Evolutionary conservation across 2,888 invertebrate species (phyloP).

Genomic region (Hylaea fasciaria): DNA sequence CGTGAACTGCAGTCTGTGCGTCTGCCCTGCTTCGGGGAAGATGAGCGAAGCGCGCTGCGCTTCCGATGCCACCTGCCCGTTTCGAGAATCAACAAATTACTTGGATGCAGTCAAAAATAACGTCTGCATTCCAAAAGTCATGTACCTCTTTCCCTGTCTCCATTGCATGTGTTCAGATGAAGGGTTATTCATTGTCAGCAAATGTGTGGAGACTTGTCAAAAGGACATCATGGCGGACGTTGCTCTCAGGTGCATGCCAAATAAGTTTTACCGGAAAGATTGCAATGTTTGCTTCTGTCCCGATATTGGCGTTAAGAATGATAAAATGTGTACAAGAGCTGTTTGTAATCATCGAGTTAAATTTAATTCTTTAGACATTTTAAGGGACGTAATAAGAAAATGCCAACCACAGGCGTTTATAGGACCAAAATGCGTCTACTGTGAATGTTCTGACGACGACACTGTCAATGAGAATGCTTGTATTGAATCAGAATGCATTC

Average conservation of each 20-base stretch:
- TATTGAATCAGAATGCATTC: slow-evolving; percentile 64
- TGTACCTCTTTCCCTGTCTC: slow-evolving; percentile 71
- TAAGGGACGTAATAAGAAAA: slow-evolving; percentile 46
- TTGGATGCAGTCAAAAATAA: slow-evolving; percentile 50
- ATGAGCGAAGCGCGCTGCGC: slow-evolving; percentile 70
- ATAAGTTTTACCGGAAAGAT: slow-evolving; percentile 61
- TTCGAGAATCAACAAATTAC: slow-evolving; percentile 43
- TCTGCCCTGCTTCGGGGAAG: slow-evolving; percentile 70
- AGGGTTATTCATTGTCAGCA: slow-evolving; percentile 62
- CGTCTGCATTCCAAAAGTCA: slow-evolving; percentile 71
- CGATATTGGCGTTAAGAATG: slow-evolving; percentile 54
- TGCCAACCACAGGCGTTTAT: slow-evolving; percentile 65
- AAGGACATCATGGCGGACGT: slow-evolving; percentile 32
- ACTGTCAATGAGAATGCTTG: slow-evolving; percentile 63
- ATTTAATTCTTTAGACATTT: slow-evolving; percentile 40
- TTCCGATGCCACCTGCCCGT: slow-evolving; percentile 61
- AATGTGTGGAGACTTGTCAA: slow-evolving; percentile 69
- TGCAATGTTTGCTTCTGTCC: slow-evolving; percentile 73
- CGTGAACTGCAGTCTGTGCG: slow-evolving; percentile 70
- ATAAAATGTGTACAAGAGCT: slow-evolving; percentile 56
- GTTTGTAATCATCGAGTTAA: slow-evolving; percentile 47
- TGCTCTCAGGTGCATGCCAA: slow-evolving; percentile 59
- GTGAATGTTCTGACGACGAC: slow-evolving; percentile 64
- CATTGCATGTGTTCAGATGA: slow-evolving; percentile 71
- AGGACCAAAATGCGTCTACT: slow-evolving; percentile 67